A percentile compares a stretch with the other conserved stretches of the same genome.
Evolutionary conservation across 2,113 vertebrate genomes (phyloP).

Genomic region (Neotoma lepida): DNA sequence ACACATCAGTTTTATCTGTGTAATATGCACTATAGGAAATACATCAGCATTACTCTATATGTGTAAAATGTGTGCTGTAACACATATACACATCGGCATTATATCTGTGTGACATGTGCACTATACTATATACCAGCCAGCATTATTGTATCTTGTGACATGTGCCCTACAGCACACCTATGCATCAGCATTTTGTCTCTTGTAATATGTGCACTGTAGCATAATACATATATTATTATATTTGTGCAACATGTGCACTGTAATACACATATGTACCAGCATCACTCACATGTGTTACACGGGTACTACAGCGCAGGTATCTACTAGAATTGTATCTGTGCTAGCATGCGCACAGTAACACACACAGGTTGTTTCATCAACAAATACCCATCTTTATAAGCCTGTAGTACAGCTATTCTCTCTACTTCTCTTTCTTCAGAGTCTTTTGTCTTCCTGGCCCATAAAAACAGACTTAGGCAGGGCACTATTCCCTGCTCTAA

Average conservation of each 20-base stretch:
- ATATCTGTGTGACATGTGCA: neutral
- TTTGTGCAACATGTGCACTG: neutral
- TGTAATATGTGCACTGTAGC: neutral
- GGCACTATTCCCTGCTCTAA: too few species aligned
- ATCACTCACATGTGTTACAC: neutral
- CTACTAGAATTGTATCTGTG: neutral
- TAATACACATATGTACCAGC: neutral
- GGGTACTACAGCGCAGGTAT: neutral
- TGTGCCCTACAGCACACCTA: neutral
- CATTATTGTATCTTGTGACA: neutral
- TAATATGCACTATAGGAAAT: neutral
- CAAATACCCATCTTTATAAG: neutral
- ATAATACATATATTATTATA: neutral
- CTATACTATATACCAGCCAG: too few species aligned
- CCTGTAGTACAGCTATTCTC: neutral
- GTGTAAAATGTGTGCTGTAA: neutral
- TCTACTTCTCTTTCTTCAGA: neutral
- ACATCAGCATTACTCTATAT: neutral
- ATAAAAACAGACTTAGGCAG: neutral
- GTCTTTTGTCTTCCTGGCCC: neutral
- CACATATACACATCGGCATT: neutral
- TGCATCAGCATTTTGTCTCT: neutral
- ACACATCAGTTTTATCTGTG: neutral
- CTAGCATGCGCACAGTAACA: neutral
- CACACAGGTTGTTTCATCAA: neutral